These are phyloP conservation scores for Drosophila diplacantha DNA, from an alignment of 2,888 invertebrate species.

Conservation along the genomic window DNA sequence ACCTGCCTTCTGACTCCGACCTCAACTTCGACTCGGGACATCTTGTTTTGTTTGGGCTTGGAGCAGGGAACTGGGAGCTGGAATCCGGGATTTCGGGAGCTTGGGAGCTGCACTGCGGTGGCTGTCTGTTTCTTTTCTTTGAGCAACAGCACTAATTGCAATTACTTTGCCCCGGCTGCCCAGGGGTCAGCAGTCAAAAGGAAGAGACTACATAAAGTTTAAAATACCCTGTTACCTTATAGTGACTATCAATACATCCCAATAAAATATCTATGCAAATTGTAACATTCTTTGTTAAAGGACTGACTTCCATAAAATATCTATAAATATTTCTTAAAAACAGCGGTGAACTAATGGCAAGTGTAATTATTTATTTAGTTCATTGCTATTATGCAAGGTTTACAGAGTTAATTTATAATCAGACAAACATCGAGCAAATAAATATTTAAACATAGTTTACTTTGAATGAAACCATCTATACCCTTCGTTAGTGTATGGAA, in stretches of 20 bases:
- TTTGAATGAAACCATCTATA: too few species aligned
- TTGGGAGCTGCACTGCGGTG: conserved; percentile 40
- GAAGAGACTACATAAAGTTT: not conserved
- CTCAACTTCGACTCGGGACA: conserved; percentile 34
- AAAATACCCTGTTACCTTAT: conserved; percentile 5
- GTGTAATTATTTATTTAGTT: not conserved
- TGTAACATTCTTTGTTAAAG: too few species aligned
- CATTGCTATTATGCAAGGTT: not conserved
- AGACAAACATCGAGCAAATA: too few species aligned
- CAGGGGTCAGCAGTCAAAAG: conserved; percentile 4
- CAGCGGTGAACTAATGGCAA: not conserved
- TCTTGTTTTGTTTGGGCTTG: conserved; percentile 39
- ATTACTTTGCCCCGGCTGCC: conserved; percentile 50
- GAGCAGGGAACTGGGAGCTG: not conserved
- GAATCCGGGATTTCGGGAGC: conserved; percentile 3
- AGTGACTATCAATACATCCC: not conserved
- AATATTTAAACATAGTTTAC: too few species aligned
- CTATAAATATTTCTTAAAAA: not conserved
- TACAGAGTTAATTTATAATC: not conserved
- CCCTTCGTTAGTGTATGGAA: not conserved
- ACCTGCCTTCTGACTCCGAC: conserved; percentile 48
- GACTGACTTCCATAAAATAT: not conserved
- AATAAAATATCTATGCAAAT: not conserved
- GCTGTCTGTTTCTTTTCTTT: conserved; percentile 28
- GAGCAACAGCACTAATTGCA: conserved; percentile 56